Evolutionary conservation across 23 tunicate species (phyloP), one percentile per base, ranked within the genome.

Genomic region (Trididemnum nubilum): DNA sequence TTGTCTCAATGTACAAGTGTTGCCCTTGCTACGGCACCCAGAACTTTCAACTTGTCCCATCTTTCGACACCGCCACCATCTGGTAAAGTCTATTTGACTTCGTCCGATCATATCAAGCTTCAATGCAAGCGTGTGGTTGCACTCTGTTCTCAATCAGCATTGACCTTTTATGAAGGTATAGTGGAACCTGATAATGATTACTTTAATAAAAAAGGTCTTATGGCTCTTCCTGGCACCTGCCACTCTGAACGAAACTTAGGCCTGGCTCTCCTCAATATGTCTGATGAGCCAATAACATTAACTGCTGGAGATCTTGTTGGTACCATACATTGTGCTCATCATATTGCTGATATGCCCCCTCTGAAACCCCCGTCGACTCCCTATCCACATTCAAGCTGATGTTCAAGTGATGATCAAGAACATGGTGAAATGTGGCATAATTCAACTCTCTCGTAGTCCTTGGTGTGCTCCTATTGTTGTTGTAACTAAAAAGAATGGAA

Each of bases 401-500:
- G 39, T 70, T 9, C 44, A 70, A 70, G 39, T 28, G 32, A 27
- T 70, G 19, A 29, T 70, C 7, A 23, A 70, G 29, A 39, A 70
- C 38, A 27, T 70, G 76, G 15, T 33, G 39, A 35, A 70, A 32
- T 33, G 76, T 70, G 76, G 44, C 44, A 33, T 70, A 18, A 70
- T 70, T 33, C 76, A 35, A 15, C 76, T 39, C 19, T 70, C 37
- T 9, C 21, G 24, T 2, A 33, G 19, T 12, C 76, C 76, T 70
- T 70, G 76, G 39, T 70, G 15, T n/a, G 15, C 44, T 27, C 32
- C 80, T 38, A 29, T 75, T 34, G 80, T 75, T 4, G 33, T 75
- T 7, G 80, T 75, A 12, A 75, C n/a, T 4, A 72, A 74, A 73
- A 75, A 82, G 7, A 22, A 50, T 30, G 81, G 81, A 38, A 52